Base-by-base conservation (phyloP, 2,888 invertebrate genomes). In the Pollenia amentaria region DNA sequence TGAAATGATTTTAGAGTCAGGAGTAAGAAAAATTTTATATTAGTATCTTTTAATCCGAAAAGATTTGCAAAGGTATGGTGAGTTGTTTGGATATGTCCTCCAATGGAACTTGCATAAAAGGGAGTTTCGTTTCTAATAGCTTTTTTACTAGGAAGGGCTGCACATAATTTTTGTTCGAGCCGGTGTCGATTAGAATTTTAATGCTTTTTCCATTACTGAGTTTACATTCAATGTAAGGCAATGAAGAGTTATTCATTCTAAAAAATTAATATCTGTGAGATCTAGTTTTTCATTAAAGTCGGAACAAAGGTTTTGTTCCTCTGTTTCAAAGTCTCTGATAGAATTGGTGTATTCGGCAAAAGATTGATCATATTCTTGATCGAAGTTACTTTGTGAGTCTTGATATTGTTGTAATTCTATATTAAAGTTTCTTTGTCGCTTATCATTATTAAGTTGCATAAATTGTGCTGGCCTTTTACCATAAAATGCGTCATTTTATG, bases 11-110 rank as follows among this genome's bases (percentile, higher is more conserved):
- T 76, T 3, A 76, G 12, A 12, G 38, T 16, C 3, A 62, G 38
- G 2, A 76, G n/a, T 48, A 62, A 3, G 18, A 48, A 76, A 14
- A 62, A 76, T 64, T 76, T 76, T 11, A 64, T 46, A n/a, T 29
- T 6, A 10, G n/a, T n/a, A 8, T 40, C 21, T 3, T 16, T 44
- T 60, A 57, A 14, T n/a, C 40, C 46, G 21, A 73, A 73, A 16
- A 73, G 14, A 8, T 62, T 76, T 2, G 40, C 18, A 38, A 64
- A 51, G 0, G 40, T 64, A 29, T 76, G 62, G 1, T 48, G 75
- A 14, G 75, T 29, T 3, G 62, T 48, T 51, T 62, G 7, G 3
- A n/a, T 62, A 9, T 38, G 10, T 6, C 62, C 62, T 3, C 60
- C 16, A 3, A 73, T 48, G 6, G 73, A 67, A 10, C 48, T 67